phyloP scores from a whole-genome alignment of 2,113 vertebrate genomes.

The Cathartes aura region DNA sequence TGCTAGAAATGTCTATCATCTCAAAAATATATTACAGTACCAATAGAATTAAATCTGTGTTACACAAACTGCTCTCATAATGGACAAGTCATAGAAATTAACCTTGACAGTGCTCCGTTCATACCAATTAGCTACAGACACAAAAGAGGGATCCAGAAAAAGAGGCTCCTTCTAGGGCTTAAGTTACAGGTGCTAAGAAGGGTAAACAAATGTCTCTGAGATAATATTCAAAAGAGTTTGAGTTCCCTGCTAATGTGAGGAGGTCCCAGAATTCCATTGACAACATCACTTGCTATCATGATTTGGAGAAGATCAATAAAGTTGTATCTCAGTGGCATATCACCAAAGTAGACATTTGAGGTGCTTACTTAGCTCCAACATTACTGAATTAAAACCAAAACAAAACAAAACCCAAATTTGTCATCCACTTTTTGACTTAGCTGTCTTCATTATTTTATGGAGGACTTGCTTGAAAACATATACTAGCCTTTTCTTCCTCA shows the following conservation, averaged over 20 bases:
- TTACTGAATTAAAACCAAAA: not conserved
- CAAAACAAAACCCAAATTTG: fast-evolving
- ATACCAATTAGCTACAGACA: not conserved
- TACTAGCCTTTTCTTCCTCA: not conserved
- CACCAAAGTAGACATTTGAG: not conserved
- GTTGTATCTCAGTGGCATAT: not conserved
- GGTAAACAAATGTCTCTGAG: not conserved
- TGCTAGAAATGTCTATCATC: not conserved
- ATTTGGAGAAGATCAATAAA: not conserved
- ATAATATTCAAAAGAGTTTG: not conserved
- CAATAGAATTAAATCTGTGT: not conserved
- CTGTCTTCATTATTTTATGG: not conserved
- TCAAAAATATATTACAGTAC: not conserved
- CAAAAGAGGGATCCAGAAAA: not conserved
- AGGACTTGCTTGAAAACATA: not conserved
- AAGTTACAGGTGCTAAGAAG: not conserved
- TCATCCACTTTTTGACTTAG: not conserved
- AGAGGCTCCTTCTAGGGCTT: not conserved
- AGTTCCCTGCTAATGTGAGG: not conserved
- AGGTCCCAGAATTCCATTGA: not conserved
- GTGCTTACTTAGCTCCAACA: not conserved
- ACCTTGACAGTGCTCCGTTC: not conserved
- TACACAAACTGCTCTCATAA: not conserved
- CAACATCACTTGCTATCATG: not conserved
- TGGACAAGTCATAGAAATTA: not conserved